Evolutionary conservation across 2,797 vertebrate species (phyloP).

Genomic region (Eurystomus glaucurus): DNA sequence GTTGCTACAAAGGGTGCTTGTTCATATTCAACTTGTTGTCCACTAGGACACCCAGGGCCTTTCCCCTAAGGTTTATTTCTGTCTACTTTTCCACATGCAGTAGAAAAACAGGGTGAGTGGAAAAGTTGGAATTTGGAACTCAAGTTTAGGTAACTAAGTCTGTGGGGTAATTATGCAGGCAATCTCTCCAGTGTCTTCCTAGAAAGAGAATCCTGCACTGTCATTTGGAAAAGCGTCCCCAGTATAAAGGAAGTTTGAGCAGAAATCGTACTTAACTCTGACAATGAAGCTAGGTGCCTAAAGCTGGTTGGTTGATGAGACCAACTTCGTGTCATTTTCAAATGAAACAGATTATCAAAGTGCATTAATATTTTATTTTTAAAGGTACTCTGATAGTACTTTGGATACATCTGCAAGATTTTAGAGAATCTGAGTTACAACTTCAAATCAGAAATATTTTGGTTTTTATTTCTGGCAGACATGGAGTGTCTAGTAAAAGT

Average conservation of each 20-base stretch:
- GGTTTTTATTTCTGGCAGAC: background rate
- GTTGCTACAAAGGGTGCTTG: background rate
- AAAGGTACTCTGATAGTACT: background rate
- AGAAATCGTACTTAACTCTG: background rate
- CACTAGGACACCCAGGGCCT: background rate
- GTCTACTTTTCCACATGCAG: background rate
- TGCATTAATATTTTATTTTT: constrained; percentile 34
- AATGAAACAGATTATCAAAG: background rate
- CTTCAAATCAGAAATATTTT: constrained; percentile 23
- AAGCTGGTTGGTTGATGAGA: background rate
- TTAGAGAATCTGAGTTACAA: constrained; percentile 35
- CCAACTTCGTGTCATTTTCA: background rate
- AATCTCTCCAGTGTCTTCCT: background rate
- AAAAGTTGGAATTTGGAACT: background rate
- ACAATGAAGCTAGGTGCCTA: background rate
- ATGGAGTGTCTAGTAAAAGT: constrained; percentile 37
- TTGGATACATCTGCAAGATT: constrained; percentile 1
- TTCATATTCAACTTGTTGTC: background rate
- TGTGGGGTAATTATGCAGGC: background rate
- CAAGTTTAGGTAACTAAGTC: background rate
- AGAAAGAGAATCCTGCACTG: background rate
- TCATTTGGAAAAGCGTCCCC: background rate
- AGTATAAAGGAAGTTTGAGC: background rate
- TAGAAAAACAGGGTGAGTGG: background rate
- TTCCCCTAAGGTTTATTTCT: background rate